Conservation (phyloP, 2,888 invertebrate genomes). For the Drosophila engyochracea region DNA sequence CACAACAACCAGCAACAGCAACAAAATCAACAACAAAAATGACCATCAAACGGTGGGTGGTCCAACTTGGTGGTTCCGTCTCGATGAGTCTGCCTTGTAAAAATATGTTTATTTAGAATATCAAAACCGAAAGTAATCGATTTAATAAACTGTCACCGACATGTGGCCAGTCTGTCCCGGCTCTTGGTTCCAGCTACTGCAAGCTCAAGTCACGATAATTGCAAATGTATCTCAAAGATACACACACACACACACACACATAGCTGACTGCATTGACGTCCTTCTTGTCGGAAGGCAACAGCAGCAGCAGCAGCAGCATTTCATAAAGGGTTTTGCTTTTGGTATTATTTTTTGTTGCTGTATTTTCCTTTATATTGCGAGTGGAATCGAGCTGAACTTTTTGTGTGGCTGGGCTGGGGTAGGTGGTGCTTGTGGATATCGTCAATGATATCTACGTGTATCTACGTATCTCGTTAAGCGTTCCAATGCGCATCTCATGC, state of each 20-base stretch:
- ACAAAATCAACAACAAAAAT: constrained; percentile 25
- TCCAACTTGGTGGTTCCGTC: constrained; percentile 20
- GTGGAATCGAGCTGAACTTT: constrained; percentile 17
- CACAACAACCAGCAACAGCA: constrained; percentile 1
- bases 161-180: constrained; percentile 65
- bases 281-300: constrained; percentile 38
- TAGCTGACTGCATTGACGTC: constrained; percentile 65
- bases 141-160: constrained; percentile 85
- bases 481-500: constrained; percentile 62
- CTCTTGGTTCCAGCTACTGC: constrained; percentile 46
- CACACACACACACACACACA: constrained; percentile 39
- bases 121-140: constrained; percentile 83
- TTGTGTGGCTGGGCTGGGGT: constrained; percentile 38
- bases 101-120: constrained; percentile 81
- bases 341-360: constrained; percentile 18
- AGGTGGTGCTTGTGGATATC: constrained; percentile 31
- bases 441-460: constrained; percentile 79
- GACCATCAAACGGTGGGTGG: constrained; percentile 71
- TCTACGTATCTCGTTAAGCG: constrained; percentile 80
- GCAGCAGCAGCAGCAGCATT: constrained; percentile 50
- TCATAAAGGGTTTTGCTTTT: constrained; percentile 71
- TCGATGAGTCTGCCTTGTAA: constrained; percentile 42
- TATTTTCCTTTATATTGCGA: not conserved
- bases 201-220: constrained; percentile 84
- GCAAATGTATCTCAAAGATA: constrained; percentile 82